Evolutionary conservation across 2,888 invertebrate species (phyloP).

Genomic region (Neoaliturus tenellus): DNA sequence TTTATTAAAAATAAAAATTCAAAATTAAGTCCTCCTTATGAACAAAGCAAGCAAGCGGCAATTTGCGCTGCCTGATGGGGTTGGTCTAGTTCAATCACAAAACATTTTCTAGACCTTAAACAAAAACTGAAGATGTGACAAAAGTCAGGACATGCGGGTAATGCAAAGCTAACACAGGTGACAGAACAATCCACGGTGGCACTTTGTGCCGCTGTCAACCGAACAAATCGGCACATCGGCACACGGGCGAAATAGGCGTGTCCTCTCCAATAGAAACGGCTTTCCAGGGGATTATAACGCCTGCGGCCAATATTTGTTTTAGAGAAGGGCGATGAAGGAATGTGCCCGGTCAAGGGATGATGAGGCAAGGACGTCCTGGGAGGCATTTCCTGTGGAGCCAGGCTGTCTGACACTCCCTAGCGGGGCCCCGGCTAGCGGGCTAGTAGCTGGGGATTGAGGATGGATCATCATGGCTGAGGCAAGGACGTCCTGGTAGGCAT

Average conservation of each 20-base stretch:
- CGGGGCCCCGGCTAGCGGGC: conserved; percentile 11
- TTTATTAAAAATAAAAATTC: no score
- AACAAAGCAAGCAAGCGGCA: no score
- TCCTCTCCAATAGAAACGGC: conserved; percentile 38
- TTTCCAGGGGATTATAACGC: conserved; percentile 36
- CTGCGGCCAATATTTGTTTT: conserved; percentile 42
- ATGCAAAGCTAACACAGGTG: conserved; percentile 38
- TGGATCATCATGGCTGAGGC: not conserved
- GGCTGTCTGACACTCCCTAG: conserved; percentile 41
- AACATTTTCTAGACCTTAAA: not conserved
- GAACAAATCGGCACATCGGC: conserved; percentile 21
- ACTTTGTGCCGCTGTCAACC: not conserved
- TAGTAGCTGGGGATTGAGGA: not conserved
- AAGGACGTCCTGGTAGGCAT: not conserved
- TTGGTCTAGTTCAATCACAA: no score
- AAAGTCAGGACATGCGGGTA: not conserved
- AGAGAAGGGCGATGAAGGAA: conserved; percentile 31
- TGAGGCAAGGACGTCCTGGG: conserved; percentile 37
- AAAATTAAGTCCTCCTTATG: no score
- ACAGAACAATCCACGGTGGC: not conserved
- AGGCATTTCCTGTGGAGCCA: conserved; percentile 48
- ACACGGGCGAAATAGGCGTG: conserved; percentile 23
- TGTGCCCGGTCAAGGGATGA: conserved; percentile 43
- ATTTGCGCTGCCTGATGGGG: no score
- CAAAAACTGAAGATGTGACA: not conserved